These are phyloP conservation scores for Agrilus cyanescens DNA, from an alignment of 2,888 invertebrate species.

Conservation along the genomic window DNA sequence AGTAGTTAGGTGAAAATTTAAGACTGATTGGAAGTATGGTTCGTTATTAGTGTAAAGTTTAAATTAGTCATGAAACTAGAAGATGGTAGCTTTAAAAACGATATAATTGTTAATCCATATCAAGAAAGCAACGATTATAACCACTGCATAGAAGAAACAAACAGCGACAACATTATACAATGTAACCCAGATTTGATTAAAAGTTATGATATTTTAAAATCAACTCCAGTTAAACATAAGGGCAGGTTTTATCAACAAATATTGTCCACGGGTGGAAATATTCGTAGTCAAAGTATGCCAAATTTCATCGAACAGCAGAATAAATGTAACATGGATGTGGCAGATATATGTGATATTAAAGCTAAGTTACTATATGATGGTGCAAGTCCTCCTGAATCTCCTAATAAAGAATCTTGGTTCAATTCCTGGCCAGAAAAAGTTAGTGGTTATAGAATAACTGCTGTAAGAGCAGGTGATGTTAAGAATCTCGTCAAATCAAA, in stretches of 20 bases:
- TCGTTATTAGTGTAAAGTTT: too few species aligned
- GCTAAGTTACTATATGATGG: slow-evolving; percentile 19
- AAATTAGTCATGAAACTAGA: too few species aligned
- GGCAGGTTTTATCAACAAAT: slow-evolving; percentile 21
- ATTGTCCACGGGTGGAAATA: slow-evolving; percentile 21
- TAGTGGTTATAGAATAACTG: slow-evolving; percentile 30
- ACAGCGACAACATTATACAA: slow-evolving; percentile 8
- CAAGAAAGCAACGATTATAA: too few species aligned
- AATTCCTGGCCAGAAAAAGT: slow-evolving; percentile 40
- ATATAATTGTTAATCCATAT: too few species aligned
- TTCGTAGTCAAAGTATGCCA: slow-evolving; percentile 34
- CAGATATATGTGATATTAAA: slow-evolving; percentile 24
- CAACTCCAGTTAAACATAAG: slow-evolving; percentile 21
- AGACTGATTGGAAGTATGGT: too few species aligned
- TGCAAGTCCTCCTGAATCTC: slow-evolving; percentile 19
- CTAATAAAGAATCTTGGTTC: slow-evolving; percentile 33
- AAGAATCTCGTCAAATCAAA: neutral
- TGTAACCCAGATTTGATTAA: slow-evolving; percentile 18
- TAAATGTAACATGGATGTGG: slow-evolving; percentile 13
- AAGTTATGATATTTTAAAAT: slow-evolving; percentile 19
- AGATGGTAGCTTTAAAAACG: too few species aligned
- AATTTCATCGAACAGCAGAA: slow-evolving; percentile 29
- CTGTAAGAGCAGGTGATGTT: slow-evolving; percentile 7
- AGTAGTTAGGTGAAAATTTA: too few species aligned
- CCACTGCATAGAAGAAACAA: too few species aligned